A percentile compares a stretch with the other conserved stretches of the same genome.
These are phyloP conservation scores for Podocnemis expansa DNA, from an alignment of 2,113 vertebrate genomes.

Conservation along the genomic window DNA sequence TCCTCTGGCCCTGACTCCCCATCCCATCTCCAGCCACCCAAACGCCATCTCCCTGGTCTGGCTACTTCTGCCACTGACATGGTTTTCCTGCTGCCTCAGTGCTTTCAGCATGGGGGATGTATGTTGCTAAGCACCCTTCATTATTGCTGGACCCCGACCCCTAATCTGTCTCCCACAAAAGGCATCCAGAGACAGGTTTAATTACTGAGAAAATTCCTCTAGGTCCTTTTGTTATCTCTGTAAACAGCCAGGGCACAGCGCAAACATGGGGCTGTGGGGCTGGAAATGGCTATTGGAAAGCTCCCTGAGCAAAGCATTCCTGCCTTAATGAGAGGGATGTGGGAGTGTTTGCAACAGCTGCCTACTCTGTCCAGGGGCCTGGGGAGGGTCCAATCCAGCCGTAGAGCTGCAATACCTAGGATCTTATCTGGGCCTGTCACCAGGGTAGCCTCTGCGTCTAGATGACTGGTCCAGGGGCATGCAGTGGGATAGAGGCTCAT, in stretches of 20 bases:
- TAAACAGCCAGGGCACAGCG: background rate
- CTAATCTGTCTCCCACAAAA: background rate
- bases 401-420: background rate
- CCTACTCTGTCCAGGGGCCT: too few species aligned
- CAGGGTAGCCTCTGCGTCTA: background rate
- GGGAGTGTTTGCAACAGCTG: background rate
- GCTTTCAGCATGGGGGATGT: background rate
- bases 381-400: background rate
- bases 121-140: background rate
- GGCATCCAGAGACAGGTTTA: background rate
- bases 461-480: too few species aligned
- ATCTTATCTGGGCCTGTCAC: background rate
- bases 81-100: background rate
- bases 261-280: background rate
- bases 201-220: background rate
- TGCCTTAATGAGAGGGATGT: background rate
- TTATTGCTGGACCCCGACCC: background rate
- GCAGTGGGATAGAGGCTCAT: background rate
- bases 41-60: background rate
- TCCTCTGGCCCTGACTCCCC: background rate
- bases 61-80: background rate
- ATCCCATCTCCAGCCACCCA: background rate
- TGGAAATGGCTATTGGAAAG: background rate
- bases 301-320: background rate
- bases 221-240: background rate